A percentile compares a stretch with the other conserved stretches of the same genome.
phyloP scores from a whole-genome alignment of 1,140 invertebrate genomes.

The Aphis craccivora region DNA sequence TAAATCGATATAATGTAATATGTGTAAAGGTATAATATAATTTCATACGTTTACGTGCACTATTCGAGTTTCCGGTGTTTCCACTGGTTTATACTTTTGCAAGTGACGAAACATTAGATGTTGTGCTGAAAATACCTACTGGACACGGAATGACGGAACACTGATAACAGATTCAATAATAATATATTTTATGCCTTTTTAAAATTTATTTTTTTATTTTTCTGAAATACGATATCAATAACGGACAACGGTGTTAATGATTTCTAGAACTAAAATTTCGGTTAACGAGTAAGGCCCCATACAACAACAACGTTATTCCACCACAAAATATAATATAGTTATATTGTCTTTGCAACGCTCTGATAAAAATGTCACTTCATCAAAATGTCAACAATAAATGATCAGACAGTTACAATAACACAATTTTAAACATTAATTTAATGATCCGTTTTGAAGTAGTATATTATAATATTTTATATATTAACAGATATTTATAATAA shows the following conservation, averaged over 20 bases:
- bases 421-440: not conserved
- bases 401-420: not conserved
- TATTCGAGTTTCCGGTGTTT: not conserved
- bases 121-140: no score
- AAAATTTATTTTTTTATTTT: not conserved
- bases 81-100: not conserved
- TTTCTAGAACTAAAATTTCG: not conserved
- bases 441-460: not conserved
- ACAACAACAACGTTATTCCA: not conserved
- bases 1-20: not conserved
- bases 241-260: not conserved
- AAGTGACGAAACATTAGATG: not conserved
- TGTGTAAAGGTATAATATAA: not conserved
- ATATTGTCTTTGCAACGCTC: not conserved
- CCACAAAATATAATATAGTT: not conserved
- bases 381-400: not conserved
- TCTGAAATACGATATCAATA: not conserved
- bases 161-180: not conserved
- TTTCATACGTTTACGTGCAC: not conserved
- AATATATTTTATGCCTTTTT: not conserved
- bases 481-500: not conserved
- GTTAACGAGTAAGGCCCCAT: not conserved
- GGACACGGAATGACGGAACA: no score
- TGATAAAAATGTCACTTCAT: not conserved
- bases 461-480: not conserved